Conservation (phyloP, 2,888 invertebrate genomes). For the Heterodera filipjevi region DNA sequence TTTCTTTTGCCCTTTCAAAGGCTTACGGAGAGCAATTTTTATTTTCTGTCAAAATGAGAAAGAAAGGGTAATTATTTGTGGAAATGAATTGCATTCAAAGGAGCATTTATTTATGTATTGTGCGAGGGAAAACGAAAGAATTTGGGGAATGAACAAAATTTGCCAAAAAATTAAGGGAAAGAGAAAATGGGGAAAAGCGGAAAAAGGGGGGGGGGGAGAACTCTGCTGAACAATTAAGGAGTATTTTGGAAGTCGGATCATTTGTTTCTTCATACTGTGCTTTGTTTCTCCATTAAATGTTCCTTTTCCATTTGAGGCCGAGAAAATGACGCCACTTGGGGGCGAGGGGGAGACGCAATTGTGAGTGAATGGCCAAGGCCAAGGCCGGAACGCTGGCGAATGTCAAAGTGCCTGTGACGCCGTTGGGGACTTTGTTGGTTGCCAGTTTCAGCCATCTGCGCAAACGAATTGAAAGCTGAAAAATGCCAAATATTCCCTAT, state of each 20-base stretch:
- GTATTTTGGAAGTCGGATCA: too few species aligned
- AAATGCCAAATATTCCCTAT: not conserved
- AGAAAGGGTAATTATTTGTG: constrained; percentile 6
- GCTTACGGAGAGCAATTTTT: not conserved
- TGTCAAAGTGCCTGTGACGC: constrained; percentile 27
- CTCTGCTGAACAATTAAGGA: not conserved
- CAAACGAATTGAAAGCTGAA: not conserved
- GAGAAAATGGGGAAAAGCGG: not conserved
- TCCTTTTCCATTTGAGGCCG: not conserved
- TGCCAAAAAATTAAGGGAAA: constrained; percentile 1
- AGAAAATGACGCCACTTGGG: not conserved
- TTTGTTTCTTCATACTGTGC: constrained; percentile 17
- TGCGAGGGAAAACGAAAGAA: not conserved
- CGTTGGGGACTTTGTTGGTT: not conserved
- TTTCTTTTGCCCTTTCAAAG: too few species aligned
- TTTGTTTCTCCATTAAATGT: constrained; percentile 14
- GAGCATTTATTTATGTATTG: not conserved
- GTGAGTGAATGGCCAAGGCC: constrained; percentile 12
- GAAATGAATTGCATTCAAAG: constrained; percentile 7
- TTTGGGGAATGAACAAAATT: constrained; percentile 17
- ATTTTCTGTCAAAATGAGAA: not conserved
- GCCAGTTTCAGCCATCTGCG: constrained; percentile 19
- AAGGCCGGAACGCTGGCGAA: constrained; percentile 32
- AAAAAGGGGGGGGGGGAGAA: not conserved
- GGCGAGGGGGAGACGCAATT: not conserved